Conservation (phyloP, 2,113 vertebrate species). For the Tachycineta bicolor region DNA sequence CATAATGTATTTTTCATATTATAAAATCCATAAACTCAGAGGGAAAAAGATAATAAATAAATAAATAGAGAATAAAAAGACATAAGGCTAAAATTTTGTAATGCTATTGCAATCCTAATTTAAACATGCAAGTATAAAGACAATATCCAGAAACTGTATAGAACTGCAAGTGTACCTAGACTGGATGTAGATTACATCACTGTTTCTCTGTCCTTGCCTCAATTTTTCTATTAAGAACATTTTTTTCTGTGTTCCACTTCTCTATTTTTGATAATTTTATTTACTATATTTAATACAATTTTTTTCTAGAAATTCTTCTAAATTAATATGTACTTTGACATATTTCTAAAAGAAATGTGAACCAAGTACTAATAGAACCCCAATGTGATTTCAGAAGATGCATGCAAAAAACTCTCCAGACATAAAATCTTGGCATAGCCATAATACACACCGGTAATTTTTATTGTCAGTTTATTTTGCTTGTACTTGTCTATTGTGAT, state of each 20-base stretch:
- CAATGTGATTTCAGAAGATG: neutral
- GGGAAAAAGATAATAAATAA: neutral
- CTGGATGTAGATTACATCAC: fast-evolving
- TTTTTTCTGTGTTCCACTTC: neutral
- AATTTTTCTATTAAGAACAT: neutral
- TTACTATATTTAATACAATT: neutral
- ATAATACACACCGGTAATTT: neutral
- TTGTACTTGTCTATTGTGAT: neutral
- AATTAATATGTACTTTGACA: neutral
- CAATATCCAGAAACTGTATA: neutral
- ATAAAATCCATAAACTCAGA: neutral
- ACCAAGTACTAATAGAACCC: neutral
- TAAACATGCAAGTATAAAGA: neutral
- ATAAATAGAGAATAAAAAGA: neutral
- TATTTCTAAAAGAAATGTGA: neutral
- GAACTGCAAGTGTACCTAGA: neutral
- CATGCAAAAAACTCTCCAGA: neutral
- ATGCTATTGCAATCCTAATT: neutral
- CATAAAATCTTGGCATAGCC: neutral
- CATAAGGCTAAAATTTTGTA: neutral
- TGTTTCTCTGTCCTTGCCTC: neutral
- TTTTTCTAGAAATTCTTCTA: neutral
- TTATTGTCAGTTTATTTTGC: neutral
- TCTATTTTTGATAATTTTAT: neutral
- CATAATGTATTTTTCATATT: neutral